Percentiles rank a stretch among this genome's conserved stretches.
phyloP scores from a whole-genome alignment of 2,113 vertebrate species.

The Tychaedon coryphoeus region DNA sequence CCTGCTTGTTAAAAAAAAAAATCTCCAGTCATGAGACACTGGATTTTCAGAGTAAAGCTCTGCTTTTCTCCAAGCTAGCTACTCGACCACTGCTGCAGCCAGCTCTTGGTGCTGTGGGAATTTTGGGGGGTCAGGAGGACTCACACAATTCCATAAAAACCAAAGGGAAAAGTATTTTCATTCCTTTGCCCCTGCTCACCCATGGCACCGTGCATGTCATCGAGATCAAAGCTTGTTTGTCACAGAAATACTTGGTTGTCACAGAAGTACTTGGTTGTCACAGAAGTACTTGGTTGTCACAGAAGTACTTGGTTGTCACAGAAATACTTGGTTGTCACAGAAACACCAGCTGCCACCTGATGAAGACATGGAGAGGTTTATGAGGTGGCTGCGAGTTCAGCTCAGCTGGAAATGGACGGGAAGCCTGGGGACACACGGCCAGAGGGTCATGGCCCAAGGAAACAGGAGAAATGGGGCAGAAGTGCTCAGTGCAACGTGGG shows the following conservation, averaged over 20 bases:
- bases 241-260: neutral
- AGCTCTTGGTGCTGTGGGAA: neutral
- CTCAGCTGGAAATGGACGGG: accelerated
- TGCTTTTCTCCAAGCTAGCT: neutral
- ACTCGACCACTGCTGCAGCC: neutral
- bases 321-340: neutral
- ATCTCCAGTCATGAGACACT: neutral
- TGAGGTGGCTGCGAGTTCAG: neutral
- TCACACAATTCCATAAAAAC: neutral
- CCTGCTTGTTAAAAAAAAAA: neutral
- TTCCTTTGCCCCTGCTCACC: neutral
- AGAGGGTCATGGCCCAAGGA: neutral
- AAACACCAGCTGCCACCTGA: neutral
- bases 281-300: neutral
- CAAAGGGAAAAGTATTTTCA: neutral
- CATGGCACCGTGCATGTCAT: neutral
- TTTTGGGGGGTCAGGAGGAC: neutral
- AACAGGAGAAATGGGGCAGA: accelerated
- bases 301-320: neutral
- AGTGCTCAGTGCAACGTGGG: accelerated
- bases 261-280: too few relatives aligned
- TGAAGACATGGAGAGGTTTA: neutral
- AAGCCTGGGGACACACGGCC: accelerated
- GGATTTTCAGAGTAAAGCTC: neutral
- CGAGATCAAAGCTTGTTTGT: neutral